These are phyloP conservation scores for Rhorus exstirpatorius DNA, from an alignment of 2,888 invertebrate species.

Conservation along the genomic window DNA sequence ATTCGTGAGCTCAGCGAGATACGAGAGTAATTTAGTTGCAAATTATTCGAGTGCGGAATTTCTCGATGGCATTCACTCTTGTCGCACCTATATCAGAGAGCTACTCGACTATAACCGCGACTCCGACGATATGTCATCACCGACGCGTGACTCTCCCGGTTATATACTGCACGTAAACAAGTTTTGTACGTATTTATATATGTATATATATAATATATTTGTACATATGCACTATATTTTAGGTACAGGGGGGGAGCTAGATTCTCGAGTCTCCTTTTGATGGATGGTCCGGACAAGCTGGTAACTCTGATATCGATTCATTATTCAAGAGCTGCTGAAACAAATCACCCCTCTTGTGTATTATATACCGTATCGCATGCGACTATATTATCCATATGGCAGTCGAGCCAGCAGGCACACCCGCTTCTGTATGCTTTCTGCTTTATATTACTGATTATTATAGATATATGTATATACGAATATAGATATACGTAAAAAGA, in stretches of 20 bases:
- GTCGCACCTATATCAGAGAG: slow-evolving; percentile 15
- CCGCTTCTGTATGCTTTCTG: slow-evolving; percentile 16
- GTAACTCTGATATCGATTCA: slow-evolving; percentile 73
- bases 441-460: slow-evolving; percentile 38
- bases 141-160: slow-evolving; percentile 73
- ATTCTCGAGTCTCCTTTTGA: slow-evolving; percentile 69
- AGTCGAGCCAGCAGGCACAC: slow-evolving; percentile 22
- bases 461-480: slow-evolving; percentile 6
- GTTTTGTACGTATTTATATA: slow-evolving; percentile 66
- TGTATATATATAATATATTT: slow-evolving; percentile 8
- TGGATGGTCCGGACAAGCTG: slow-evolving; percentile 73
- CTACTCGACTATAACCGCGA: slow-evolving; percentile 57
- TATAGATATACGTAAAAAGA: slow-evolving; percentile 8
- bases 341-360: slow-evolving; percentile 59
- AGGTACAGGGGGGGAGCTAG: slow-evolving; percentile 60
- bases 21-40: slow-evolving; percentile 74
- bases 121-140: slow-evolving; percentile 76
- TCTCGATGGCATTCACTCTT: slow-evolving; percentile 57
- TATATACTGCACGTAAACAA: slow-evolving; percentile 73
- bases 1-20: slow-evolving; percentile 46
- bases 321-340: slow-evolving; percentile 69
- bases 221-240: slow-evolving; percentile 3
- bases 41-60: slow-evolving; percentile 68
- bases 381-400: slow-evolving; percentile 53
- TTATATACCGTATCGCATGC: slow-evolving; percentile 17